These are phyloP conservation scores for Gobiocypris rarus DNA, from an alignment of 2,113 vertebrate species.

Conservation along the genomic window DNA sequence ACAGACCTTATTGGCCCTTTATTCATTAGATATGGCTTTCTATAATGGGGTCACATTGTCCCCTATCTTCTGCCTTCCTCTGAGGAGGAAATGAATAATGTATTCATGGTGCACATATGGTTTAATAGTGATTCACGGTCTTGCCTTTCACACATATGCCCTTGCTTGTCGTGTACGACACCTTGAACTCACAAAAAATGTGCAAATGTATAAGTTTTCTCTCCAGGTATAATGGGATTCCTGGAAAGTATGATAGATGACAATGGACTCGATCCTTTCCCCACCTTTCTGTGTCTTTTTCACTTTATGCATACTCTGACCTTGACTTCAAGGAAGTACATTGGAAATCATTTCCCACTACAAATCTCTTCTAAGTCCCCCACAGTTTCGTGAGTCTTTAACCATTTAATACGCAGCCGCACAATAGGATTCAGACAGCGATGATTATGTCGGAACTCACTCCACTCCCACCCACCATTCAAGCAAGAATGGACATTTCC, in stretches of 20 bases:
- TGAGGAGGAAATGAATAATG: conserved; percentile 56
- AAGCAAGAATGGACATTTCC: conserved; percentile 48
- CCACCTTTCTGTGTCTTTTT: conserved; percentile 10
- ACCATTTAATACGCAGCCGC: conserved; percentile 51
- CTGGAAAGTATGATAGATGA: conserved; percentile 35
- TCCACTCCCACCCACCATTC: conserved; percentile 36
- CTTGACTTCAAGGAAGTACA: conserved; percentile 54
- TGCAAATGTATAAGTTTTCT: conserved; percentile 45
- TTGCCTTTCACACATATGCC: conserved; percentile 40
- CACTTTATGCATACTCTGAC: conserved; percentile 37
- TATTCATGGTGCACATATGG: conserved; percentile 43
- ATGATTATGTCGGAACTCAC: conserved; percentile 44
- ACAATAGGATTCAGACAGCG: conserved; percentile 44
- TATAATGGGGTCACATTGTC: conserved; percentile 50
- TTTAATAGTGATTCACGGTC: conserved; percentile 46
- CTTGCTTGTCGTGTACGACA: conserved; percentile 16
- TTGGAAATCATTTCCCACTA: conserved; percentile 54
- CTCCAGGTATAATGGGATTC: conserved; percentile 38
- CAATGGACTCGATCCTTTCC: conserved; percentile 24
- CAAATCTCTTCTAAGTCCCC: conserved; percentile 59
- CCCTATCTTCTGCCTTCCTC: conserved; percentile 33
- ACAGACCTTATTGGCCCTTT: conserved; percentile 45
- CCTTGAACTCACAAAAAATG: conserved; percentile 27
- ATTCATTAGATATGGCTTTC: conserved; percentile 51
- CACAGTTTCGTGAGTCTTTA: conserved; percentile 34